Evolutionary conservation across 92 coral and sea anemone species (phyloP).

Genomic region (Muricea muricata): DNA sequence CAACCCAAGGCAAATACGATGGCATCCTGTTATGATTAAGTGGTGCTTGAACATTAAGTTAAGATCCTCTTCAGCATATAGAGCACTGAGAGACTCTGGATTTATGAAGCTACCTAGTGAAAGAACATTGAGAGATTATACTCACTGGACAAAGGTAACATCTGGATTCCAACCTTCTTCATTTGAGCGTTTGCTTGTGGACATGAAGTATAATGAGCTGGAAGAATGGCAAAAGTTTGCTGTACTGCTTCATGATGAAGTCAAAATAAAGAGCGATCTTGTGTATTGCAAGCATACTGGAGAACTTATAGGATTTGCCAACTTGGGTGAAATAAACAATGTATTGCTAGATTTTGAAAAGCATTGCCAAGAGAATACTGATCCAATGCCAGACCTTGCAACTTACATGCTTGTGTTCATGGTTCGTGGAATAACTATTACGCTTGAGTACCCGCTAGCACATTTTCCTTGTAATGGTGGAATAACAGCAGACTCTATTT

Average conservation of each 20-base stretch:
- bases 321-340: constrained; percentile 37
- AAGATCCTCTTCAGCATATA: constrained; percentile 47
- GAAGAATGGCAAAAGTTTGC: constrained; percentile 33
- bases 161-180: constrained; percentile 34
- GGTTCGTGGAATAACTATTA: constrained; percentile 46
- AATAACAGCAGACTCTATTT: constrained; percentile 2
- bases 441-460: constrained; percentile 37
- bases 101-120: constrained; percentile 27
- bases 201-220: background rate
- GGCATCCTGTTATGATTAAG: constrained; percentile 53
- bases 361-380: background rate
- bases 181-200: constrained; percentile 29
- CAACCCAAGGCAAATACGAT: constrained; percentile 42
- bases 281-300: constrained; percentile 48
- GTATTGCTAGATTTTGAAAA: constrained; percentile 3
- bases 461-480: constrained; percentile 7
- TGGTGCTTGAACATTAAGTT: constrained; percentile 46
- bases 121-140: constrained; percentile 43
- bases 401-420: constrained; percentile 38
- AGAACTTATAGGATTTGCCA: constrained; percentile 36
- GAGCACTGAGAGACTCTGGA: constrained; percentile 32
- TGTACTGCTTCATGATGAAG: constrained; percentile 37
- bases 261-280: constrained; percentile 47
- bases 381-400: background rate
- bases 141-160: constrained; percentile 41